Evolutionary conservation across 2,888 invertebrate species (phyloP), one percentile per base, ranked within the genome.

Genomic region (Sclerodermus sp.): DNA sequence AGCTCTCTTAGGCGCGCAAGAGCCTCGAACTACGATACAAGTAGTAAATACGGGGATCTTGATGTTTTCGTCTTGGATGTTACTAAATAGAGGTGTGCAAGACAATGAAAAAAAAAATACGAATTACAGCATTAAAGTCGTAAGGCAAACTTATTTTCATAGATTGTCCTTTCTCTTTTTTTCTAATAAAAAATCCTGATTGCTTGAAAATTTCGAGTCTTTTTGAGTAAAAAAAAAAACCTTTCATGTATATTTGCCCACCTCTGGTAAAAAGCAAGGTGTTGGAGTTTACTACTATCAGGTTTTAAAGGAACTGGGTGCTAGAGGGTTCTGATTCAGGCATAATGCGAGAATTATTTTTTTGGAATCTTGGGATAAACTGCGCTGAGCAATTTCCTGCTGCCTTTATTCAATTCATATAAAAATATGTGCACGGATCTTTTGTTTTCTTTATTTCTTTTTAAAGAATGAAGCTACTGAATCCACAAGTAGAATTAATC

Each of bases 281-380:
- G 8, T 36, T n/a, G 44, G 51, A 46, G 36, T 17, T 16, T 49
- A 46, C 57, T 64, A 64, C 55, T 53, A 42, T 48, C 40, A 41
- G 50, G 45, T 58, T 49, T 49, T 44, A 37, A 50, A 42, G 61
- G 60, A 49, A 13, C 36, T 51, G 61, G 60, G 56, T 54, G 65
- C 67, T 67, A 70, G 60, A 66, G 69, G 63, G 58, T 54, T 57
- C 68, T 53, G 64, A 66, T 67, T 60, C 70, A 71, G 71, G 70
- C 70, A 71, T 60, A 62, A 70, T 70, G 70, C 71, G 68, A 23
- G 71, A 70, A 62, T 55, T 52, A 56, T 54, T 57, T 62, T 52
- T 49, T 51, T 50, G 49, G 62, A 58, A 60, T 64, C 58, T 64
- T n/a, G n/a, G 61, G 60, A 58, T 62, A 60, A 67, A 69, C 60